These are phyloP conservation scores for Chelonoidis abingdonii DNA, from an alignment of 2,113 vertebrate species.

Conservation along the genomic window DNA sequence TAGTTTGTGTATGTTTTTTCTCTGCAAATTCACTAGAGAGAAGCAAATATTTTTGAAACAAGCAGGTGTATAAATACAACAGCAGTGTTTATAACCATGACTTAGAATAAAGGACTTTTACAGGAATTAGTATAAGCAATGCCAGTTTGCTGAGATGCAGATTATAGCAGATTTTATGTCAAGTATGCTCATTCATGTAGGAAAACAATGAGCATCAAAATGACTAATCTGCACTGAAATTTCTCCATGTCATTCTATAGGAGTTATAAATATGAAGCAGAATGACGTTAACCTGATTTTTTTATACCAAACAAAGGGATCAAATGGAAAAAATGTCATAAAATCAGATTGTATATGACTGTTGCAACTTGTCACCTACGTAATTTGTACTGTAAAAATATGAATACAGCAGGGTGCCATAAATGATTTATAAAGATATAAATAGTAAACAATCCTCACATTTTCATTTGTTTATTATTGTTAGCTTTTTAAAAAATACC, in stretches of 20 bases:
- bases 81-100: constrained; percentile 28
- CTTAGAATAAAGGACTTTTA: constrained; percentile 7
- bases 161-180: constrained; percentile 36
- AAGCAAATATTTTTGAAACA: not conserved
- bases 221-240: constrained; percentile 23
- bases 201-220: constrained; percentile 25
- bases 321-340: constrained; percentile 44
- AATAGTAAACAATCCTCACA: constrained; percentile 66
- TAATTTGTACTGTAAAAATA: constrained; percentile 73
- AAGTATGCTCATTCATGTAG: not conserved
- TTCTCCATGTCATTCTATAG: constrained; percentile 28
- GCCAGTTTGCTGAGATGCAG: not conserved
- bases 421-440: constrained; percentile 71
- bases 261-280: constrained; percentile 19
- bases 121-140: not conserved
- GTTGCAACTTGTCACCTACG: constrained; percentile 60
- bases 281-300: constrained; percentile 44
- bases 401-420: constrained; percentile 47
- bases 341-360: constrained; percentile 68
- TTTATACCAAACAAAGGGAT: constrained; percentile 23
- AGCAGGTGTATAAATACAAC: constrained; percentile 6
- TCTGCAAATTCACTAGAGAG: not conserved
- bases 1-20: constrained; percentile 1
- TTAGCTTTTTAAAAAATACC: constrained; percentile 24
- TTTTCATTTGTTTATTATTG: constrained; percentile 36